Conservation (phyloP, 1,140 invertebrate genomes). For the Drosophila parabipectinata region DNA sequence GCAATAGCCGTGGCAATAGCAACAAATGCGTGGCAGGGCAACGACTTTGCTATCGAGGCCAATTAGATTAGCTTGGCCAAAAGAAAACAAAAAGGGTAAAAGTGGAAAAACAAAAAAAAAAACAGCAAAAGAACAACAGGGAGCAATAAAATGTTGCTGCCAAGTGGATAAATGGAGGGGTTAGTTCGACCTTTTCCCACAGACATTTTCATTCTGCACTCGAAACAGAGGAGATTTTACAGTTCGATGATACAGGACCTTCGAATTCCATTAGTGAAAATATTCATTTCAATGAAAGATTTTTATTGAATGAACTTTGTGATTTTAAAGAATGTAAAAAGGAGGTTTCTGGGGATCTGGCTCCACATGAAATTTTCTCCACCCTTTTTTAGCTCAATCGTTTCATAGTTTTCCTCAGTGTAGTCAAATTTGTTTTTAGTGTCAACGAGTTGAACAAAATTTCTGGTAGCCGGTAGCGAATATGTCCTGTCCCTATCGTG, state of each 20-base stretch:
- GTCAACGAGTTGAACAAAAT: constrained; percentile 48
- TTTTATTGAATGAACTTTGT: background rate
- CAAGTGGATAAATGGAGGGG: constrained; percentile 30
- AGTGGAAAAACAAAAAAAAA: constrained; percentile 11
- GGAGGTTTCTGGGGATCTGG: no score
- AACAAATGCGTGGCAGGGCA: constrained; percentile 52
- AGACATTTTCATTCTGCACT: constrained; percentile 5
- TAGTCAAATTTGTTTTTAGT: constrained; percentile 47
- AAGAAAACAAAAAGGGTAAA: constrained; percentile 23
- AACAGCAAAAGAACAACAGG: constrained; percentile 10
- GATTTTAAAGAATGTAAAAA: no score
- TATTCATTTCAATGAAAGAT: background rate
- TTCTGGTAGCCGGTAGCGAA: constrained; percentile 13
- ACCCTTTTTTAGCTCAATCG: no score
- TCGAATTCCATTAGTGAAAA: no score
- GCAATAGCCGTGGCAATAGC: constrained; percentile 5
- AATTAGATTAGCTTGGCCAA: constrained; percentile 54
- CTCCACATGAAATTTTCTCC: no score
- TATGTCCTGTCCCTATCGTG: constrained; percentile 42
- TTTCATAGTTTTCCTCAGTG: background rate
- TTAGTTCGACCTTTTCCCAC: constrained; percentile 7
- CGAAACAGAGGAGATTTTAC: background rate
- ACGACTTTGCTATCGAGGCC: constrained; percentile 48
- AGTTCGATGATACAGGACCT: background rate
- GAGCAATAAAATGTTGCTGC: constrained; percentile 50